Conservation (phyloP, 2,113 vertebrate species). For the Elaphurus davidianus region DNA sequence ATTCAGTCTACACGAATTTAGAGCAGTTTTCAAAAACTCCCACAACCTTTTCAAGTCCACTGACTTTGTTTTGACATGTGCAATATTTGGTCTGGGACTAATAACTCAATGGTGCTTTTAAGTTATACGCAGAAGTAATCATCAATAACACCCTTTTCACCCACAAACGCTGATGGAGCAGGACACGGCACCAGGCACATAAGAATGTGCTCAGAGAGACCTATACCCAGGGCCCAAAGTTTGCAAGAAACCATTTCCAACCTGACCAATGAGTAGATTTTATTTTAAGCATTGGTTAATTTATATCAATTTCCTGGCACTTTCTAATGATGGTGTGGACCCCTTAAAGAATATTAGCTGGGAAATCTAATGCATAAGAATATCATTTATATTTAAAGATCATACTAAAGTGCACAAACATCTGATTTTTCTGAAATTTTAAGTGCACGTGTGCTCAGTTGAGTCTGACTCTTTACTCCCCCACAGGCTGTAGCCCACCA, state of each 20-base stretch:
- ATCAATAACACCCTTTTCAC: not conserved
- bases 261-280: not conserved
- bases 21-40: not conserved
- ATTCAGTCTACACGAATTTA: constrained; percentile 22
- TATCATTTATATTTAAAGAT: not conserved
- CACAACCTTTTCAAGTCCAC: not conserved
- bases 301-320: not conserved
- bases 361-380: not conserved
- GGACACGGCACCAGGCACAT: rapidly evolving
- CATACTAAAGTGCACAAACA: not conserved
- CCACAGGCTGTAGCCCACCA: not conserved
- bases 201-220: not conserved
- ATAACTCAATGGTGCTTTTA: not conserved
- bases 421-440: not conserved
- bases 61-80: constrained; percentile 29
- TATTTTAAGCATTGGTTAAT: not conserved
- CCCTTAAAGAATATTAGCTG: not conserved
- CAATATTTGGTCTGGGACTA: not conserved
- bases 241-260: not conserved
- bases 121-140: not conserved
- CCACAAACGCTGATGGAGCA: not conserved
- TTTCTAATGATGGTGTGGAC: not conserved
- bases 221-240: not conserved
- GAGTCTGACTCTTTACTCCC: not conserved
- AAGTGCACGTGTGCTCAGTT: not conserved